Conservation (phyloP, 2,797 vertebrate species). For the Pipistrellus nathusii region DNA sequence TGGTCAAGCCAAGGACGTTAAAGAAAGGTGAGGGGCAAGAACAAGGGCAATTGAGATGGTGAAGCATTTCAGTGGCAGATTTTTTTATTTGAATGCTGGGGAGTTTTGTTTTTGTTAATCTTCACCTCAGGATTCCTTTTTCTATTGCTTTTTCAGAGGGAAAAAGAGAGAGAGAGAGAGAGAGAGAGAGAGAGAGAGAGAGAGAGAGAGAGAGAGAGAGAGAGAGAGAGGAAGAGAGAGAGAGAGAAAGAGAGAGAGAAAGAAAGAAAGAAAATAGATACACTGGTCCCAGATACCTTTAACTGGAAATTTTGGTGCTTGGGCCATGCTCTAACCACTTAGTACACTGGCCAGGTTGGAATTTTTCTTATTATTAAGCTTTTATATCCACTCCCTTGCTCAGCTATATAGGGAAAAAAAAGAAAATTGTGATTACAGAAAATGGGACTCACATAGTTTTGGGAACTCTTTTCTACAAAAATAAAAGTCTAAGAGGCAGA, state of each 20-base stretch:
- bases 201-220: too few species aligned
- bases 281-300: too few species aligned
- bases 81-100: neutral
- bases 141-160: too few species aligned
- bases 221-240: accelerated
- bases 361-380: neutral
- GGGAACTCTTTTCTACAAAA: neutral
- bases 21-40: neutral
- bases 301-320: too few species aligned
- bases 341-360: too few species aligned
- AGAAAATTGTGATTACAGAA: neutral
- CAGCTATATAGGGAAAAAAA: neutral
- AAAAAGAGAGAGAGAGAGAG: too few species aligned
- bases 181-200: too few species aligned
- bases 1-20: neutral
- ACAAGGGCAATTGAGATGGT: neutral
- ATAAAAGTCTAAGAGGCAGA: neutral
- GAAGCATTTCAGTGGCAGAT: neutral
- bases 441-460: neutral
- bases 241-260: too few species aligned
- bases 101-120: neutral
- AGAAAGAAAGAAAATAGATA: too few species aligned
- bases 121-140: too few species aligned
- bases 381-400: neutral
- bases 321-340: too few species aligned